These are phyloP conservation scores for Colius striatus DNA, from an alignment of 2,113 vertebrate species.

Conservation along the genomic window DNA sequence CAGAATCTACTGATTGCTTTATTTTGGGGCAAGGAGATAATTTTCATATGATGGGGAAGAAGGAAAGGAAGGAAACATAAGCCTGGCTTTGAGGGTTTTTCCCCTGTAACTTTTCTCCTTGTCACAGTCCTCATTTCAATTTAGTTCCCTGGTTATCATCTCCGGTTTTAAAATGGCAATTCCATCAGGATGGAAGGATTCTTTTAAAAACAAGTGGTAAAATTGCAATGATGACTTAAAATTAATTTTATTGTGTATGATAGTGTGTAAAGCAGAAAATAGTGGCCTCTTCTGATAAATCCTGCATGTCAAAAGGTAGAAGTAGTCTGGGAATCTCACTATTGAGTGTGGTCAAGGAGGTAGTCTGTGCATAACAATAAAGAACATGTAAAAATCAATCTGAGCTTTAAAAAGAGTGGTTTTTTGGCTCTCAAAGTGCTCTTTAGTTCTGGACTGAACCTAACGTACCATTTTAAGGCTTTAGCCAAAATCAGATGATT, in stretches of 20 bases:
- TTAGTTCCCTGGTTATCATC: background rate
- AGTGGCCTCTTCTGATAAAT: background rate
- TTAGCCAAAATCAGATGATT: background rate
- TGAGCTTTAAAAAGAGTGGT: background rate
- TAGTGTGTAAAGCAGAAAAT: background rate
- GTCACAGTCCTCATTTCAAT: background rate
- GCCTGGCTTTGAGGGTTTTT: background rate
- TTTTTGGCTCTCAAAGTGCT: background rate
- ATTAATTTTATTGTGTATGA: background rate
- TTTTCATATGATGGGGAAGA: background rate
- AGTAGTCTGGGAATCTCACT: background rate
- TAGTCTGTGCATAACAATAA: background rate
- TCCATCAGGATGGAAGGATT: background rate
- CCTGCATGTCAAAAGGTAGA: background rate
- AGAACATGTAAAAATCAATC: fast-evolving
- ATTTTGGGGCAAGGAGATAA: background rate
- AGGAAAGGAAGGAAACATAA: background rate
- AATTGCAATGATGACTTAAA: background rate
- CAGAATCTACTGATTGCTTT: background rate
- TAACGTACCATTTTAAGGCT: background rate
- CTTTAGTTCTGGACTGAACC: background rate
- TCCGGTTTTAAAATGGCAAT: background rate
- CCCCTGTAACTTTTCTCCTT: background rate
- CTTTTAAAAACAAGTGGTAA: background rate
- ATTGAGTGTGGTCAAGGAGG: fast-evolving